Percentiles rank a stretch among this genome's conserved stretches.
phyloP scores from a whole-genome alignment of 2,888 invertebrate species.

The Cynaeus angustus region DNA sequence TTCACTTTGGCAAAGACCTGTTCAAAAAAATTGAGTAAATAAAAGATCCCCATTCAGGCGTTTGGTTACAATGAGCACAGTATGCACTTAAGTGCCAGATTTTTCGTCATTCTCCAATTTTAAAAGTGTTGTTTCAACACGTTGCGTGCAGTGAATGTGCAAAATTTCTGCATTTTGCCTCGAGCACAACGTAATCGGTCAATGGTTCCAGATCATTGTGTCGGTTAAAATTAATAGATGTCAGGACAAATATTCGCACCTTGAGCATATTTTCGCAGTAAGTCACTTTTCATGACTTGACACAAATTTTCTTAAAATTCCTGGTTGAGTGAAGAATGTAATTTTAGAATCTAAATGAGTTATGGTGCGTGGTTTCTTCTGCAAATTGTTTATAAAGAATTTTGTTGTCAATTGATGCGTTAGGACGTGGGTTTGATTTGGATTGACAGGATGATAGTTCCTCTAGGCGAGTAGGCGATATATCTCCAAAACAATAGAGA shows the following conservation, averaged over 20 bases:
- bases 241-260: slow-evolving; percentile 25
- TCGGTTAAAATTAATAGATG: slow-evolving; percentile 5
- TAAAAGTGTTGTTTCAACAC: too few relatives aligned
- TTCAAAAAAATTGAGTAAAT: too few relatives aligned
- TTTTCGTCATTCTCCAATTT: too few relatives aligned
- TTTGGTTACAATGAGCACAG: too few relatives aligned
- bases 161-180: slow-evolving; percentile 8
- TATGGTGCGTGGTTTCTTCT: too few relatives aligned
- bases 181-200: slow-evolving; percentile 14
- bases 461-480: too few relatives aligned
- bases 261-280: slow-evolving; percentile 25
- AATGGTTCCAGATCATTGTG: slow-evolving; percentile 16
- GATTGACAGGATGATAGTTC: slow-evolving; percentile 12
- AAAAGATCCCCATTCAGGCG: too few relatives aligned
- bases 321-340: background rate
- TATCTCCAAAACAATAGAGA: slow-evolving; percentile 6
- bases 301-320: too few relatives aligned
- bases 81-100: too few relatives aligned
- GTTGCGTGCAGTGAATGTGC: background rate
- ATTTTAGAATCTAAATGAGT: too few relatives aligned
- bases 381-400: background rate
- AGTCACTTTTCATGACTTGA: slow-evolving; percentile 13
- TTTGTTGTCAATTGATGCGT: slow-evolving; percentile 2
- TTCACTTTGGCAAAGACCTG: too few relatives aligned
- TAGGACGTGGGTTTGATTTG: slow-evolving; percentile 1